Conservation (phyloP, 2,113 vertebrate species). For the Meles meles region DNA sequence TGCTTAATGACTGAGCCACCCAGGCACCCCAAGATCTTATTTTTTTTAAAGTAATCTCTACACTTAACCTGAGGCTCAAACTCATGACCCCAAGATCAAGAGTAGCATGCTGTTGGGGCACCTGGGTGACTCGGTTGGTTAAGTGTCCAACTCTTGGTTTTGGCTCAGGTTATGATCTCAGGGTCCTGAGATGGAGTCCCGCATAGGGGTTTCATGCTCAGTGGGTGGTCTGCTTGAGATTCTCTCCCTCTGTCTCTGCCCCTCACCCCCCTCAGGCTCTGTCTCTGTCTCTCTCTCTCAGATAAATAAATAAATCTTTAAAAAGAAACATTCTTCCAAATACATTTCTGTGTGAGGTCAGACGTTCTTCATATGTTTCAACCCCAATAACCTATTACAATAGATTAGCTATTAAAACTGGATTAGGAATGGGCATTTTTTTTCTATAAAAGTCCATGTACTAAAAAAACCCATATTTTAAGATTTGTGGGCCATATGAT, state of each 20-base stretch:
- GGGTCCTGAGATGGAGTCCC: not conserved
- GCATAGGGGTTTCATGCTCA: not conserved
- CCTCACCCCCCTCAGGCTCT: not conserved
- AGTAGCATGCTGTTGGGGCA: not conserved
- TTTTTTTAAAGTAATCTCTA: not conserved
- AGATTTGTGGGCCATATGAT: not conserved
- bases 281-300: not conserved
- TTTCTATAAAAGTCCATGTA: not conserved
- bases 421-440: not conserved
- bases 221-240: not conserved
- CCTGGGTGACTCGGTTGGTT: not conserved
- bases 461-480: not conserved
- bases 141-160: not conserved
- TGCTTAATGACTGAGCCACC: too few relatives aligned
- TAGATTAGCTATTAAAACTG: not conserved
- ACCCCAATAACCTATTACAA: not conserved
- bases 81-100: not conserved
- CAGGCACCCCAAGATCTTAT: not conserved
- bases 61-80: not conserved
- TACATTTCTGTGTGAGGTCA: not conserved
- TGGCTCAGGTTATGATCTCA: not conserved
- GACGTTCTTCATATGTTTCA: not conserved
- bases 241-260: not conserved
- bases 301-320: not conserved
- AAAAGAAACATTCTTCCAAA: not conserved